Conservation (phyloP, 1,140 invertebrate genomes). For the Neodiprion pinetum region DNA sequence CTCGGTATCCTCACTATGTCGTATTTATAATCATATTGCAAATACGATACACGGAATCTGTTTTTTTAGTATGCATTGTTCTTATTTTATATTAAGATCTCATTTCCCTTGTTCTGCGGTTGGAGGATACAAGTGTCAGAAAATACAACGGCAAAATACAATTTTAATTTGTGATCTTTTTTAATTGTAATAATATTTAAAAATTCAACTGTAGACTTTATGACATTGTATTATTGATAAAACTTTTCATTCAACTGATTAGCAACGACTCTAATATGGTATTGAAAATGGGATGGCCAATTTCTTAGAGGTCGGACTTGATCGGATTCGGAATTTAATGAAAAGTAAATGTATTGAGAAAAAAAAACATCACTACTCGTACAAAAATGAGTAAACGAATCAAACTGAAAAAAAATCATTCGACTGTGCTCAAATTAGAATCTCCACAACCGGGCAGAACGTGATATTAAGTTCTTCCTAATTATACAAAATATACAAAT, state of each 20-base stretch:
- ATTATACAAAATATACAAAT: conserved; percentile 9
- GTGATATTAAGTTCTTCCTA: neutral
- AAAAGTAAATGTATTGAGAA: too few species aligned
- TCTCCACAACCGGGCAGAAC: neutral
- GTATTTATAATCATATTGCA: too few species aligned
- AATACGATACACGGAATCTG: neutral
- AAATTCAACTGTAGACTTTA: too few species aligned
- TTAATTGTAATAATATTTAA: too few species aligned
- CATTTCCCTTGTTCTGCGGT: too few species aligned
- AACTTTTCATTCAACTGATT: neutral
- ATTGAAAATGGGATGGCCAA: neutral
- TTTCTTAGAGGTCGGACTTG: neutral
- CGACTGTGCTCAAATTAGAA: neutral
- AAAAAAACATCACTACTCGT: too few species aligned
- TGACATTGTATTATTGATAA: neutral
- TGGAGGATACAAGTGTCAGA: too few species aligned
- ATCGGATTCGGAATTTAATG: too few species aligned
- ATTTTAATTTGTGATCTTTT: too few species aligned
- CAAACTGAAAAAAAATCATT: neutral
- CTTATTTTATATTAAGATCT: neutral
- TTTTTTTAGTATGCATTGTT: neutral
- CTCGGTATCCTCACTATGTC: too few species aligned
- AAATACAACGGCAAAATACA: too few species aligned
- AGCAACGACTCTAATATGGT: neutral
- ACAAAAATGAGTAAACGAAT: neutral